Percentiles rank a stretch among this genome's conserved stretches.
Conservation (phyloP, 2,113 vertebrate genomes). For the Sakesphorus luctuosus region DNA sequence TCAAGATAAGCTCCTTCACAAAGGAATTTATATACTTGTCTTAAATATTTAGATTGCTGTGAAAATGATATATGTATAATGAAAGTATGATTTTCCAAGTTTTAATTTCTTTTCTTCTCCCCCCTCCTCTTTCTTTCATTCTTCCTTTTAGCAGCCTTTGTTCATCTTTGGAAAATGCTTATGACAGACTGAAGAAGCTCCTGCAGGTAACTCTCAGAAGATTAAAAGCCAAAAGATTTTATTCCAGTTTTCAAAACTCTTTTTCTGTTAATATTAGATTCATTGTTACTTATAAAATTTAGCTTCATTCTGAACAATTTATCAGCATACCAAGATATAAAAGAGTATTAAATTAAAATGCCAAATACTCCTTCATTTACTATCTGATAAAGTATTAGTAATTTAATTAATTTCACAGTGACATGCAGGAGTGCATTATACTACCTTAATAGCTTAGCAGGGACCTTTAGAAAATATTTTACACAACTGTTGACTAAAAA, state of each 20-base stretch:
- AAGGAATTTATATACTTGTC: not conserved
- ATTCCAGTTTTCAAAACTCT: not conserved
- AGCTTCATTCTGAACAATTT: not conserved
- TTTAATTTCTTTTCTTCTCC: not conserved
- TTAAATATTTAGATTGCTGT: not conserved
- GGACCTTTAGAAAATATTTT: not conserved
- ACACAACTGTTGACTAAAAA: not conserved
- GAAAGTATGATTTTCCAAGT: not conserved
- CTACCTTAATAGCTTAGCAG: not conserved
- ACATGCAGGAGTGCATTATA: not conserved
- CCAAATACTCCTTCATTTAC: not conserved
- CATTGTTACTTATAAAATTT: not conserved
- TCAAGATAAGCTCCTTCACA: not conserved
- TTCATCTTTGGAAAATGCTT: not conserved
- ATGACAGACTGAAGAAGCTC: not conserved
- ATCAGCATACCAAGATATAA: not conserved
- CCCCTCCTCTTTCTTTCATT: accelerated
- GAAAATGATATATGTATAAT: not conserved
- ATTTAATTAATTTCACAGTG: not conserved
- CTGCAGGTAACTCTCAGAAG: not conserved
- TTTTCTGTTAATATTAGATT: not conserved
- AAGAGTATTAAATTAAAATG: not conserved
- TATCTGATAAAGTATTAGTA: not conserved
- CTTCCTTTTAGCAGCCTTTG: not conserved
- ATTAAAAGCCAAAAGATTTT: not conserved